Percentiles rank a stretch among this genome's conserved stretches.
Conservation (phyloP, 2,888 invertebrate genomes). For the Chaetoderma sp. region DNA sequence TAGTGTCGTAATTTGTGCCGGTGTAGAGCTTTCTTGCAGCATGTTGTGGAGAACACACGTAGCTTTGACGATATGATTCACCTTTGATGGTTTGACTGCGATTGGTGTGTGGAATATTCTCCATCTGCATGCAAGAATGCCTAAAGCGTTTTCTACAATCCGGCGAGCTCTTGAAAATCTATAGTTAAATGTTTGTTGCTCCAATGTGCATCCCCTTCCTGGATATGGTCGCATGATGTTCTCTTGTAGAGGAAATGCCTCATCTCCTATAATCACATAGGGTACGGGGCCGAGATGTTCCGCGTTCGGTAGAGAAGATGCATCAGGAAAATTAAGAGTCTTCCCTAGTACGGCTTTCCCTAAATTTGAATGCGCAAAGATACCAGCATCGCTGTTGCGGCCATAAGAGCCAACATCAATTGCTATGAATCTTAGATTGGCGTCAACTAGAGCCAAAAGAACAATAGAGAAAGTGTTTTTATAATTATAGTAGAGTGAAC, state of each 20-base stretch:
- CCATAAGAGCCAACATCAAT: conserved; percentile 61
- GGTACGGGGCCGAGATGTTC: conserved; percentile 10
- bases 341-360: background rate
- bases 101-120: too few relatives aligned
- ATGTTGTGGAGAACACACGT: too few relatives aligned
- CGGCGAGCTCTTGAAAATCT: too few relatives aligned
- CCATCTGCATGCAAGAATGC: too few relatives aligned
- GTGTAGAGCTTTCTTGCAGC: too few relatives aligned
- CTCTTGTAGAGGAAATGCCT: conserved; percentile 51
- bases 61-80: too few relatives aligned
- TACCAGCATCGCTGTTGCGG: conserved; percentile 57
- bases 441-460: conserved; percentile 49
- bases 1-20: too few relatives aligned
- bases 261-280: conserved; percentile 42
- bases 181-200: too few relatives aligned
- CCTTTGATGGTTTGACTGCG: too few relatives aligned
- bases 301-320: conserved; percentile 21
- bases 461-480: conserved; percentile 42
- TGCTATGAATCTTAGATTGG: conserved; percentile 60
- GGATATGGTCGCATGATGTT: too few relatives aligned
- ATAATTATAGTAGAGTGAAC: conserved; percentile 7
- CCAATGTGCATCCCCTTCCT: too few relatives aligned
- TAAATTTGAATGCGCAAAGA: conserved; percentile 33
- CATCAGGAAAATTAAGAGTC: conserved; percentile 3
- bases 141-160: too few relatives aligned